These are phyloP conservation scores for Lomographa bimaculata DNA, from an alignment of 2,888 invertebrate genomes.

Conservation along the genomic window DNA sequence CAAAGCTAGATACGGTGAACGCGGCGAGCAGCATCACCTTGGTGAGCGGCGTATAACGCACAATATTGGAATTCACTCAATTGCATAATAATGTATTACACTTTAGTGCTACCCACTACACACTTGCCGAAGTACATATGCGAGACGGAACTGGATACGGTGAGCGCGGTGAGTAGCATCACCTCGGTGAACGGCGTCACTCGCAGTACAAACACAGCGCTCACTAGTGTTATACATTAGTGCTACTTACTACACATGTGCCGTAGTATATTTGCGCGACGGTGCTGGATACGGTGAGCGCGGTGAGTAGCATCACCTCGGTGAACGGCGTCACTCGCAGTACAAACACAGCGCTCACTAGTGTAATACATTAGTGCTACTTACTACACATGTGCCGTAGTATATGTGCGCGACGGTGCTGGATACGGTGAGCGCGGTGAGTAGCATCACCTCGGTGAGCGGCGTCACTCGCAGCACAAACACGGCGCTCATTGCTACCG, in stretches of 20 bases:
- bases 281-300: constrained; percentile 88
- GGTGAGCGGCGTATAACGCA: too few species aligned
- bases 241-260: constrained; percentile 91
- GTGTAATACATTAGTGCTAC: too few species aligned
- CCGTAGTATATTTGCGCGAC: constrained; percentile 96
- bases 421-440: constrained; percentile 88
- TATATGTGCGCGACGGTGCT: constrained; percentile 92
- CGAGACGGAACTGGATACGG: too few species aligned
- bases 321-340: constrained; percentile 63
- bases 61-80: too few species aligned
- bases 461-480: constrained; percentile 60
- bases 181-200: too few species aligned
- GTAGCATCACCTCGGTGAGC: constrained; percentile 86
- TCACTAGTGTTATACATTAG: too few species aligned
- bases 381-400: constrained; percentile 96
- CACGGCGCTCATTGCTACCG: constrained; percentile 67
- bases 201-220: constrained; percentile 56
- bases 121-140: constrained; percentile 96
- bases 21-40: too few species aligned
- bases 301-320: constrained; percentile 88
- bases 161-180: too few species aligned
- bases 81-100: too few species aligned
- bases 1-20: too few species aligned
- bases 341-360: constrained; percentile 62
- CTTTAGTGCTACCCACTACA: constrained; percentile 93